phyloP scores from a whole-genome alignment of 2,888 invertebrate species.

The Byasa hedistus region DNA sequence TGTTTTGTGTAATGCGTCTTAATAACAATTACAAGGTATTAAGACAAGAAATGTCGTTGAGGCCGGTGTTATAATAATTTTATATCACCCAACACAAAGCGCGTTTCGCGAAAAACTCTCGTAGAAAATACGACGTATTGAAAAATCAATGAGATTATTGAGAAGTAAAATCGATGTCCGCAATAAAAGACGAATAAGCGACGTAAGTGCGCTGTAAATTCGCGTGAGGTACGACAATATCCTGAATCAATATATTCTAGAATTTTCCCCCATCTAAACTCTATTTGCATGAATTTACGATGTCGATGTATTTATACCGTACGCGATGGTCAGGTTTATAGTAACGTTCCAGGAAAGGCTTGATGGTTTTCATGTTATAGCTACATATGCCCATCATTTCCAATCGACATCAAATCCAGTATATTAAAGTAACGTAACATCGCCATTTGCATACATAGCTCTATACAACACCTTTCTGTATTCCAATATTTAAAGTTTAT shows the following conservation, averaged over 20 bases:
- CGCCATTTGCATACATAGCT: slow-evolving; percentile 2
- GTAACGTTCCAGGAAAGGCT: slow-evolving; percentile 27
- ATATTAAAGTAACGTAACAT: slow-evolving; percentile 19
- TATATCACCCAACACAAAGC: background rate
- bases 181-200: slow-evolving; percentile 41
- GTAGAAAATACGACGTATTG: slow-evolving; percentile 1
- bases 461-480: background rate
- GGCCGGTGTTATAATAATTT: background rate
- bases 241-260: slow-evolving; percentile 49
- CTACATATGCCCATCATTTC: slow-evolving; percentile 11
- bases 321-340: slow-evolving; percentile 27
- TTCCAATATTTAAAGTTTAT: background rate
- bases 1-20: no score
- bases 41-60: background rate
- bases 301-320: slow-evolving; percentile 32
- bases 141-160: slow-evolving; percentile 30
- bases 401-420: slow-evolving; percentile 10
- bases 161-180: slow-evolving; percentile 28
- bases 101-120: background rate
- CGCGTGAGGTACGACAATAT: slow-evolving; percentile 44
- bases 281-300: slow-evolving; percentile 56
- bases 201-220: slow-evolving; percentile 51
- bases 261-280: slow-evolving; percentile 37
- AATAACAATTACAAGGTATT: background rate
- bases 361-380: slow-evolving; percentile 21